These are phyloP conservation scores for Macrosiphum euphorbiae DNA, from an alignment of 2,888 invertebrate genomes.

Conservation along the genomic window DNA sequence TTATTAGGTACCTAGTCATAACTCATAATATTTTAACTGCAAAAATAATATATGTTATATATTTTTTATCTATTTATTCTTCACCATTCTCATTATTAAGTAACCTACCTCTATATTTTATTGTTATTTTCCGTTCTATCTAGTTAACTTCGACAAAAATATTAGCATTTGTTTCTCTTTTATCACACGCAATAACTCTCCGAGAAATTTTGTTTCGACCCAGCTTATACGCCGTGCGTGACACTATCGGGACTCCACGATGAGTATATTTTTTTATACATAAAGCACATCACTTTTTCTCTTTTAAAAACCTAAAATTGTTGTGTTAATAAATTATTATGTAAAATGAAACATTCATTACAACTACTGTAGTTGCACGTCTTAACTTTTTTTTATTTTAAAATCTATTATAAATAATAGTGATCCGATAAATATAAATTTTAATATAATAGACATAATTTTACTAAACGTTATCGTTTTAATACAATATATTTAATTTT, in stretches of 20 bases:
- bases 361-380: background rate
- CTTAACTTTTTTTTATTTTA: background rate
- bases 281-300: background rate
- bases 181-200: slow-evolving; percentile 20
- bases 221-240: background rate
- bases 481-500: background rate
- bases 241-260: background rate
- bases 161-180: slow-evolving; percentile 4
- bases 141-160: background rate
- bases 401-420: background rate
- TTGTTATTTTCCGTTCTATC: background rate
- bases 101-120: background rate
- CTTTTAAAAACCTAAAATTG: background rate
- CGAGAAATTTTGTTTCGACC: too few species aligned
- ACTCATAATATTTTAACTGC: background rate
- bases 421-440: background rate
- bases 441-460: background rate
- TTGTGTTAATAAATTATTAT: background rate
- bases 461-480: background rate
- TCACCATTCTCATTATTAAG: background rate
- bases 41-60: background rate
- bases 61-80: background rate
- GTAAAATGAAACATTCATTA: background rate
- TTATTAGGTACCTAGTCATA: background rate
- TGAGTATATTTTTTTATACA: background rate